Evolutionary conservation across 2,113 vertebrate species (phyloP), one percentile per base, ranked within the genome.

Genomic region (Limnothrissa miodon): DNA sequence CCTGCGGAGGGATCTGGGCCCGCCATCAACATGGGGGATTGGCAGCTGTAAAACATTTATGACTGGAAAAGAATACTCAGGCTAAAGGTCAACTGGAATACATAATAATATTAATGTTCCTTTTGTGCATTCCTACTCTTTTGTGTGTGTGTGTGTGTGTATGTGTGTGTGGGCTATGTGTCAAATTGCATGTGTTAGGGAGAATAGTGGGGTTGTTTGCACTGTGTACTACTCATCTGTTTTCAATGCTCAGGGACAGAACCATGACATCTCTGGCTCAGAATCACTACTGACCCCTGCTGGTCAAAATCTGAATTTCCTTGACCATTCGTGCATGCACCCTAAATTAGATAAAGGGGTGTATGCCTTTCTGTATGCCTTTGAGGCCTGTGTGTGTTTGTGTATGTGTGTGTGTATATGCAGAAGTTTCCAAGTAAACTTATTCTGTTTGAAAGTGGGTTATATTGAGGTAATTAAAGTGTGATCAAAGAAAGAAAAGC

Each of bases 61-160:
- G 66, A 39, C 33, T 39, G 66, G 66, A 74, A 74, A 74, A 74
- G 66, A 74, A 74, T 74, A 74, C 66, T 74, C 33, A 13, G 66
- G 33, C 66, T 74, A 36, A 74, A 74, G 66, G 66, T 74, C 66
- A 39, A 74, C 66, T 33, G 25, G 66, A 74, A 74, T 74, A 29
- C 66, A 74, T 74, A 74, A 74, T 74, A 39, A 74, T 33, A 74
- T 36, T 74, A 74, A 74, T 74, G 66, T 74, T 74, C 66, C 66
- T 74, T 48, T 36, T 74, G 66, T 74, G 66, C 66, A 74, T 74
- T 74, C 66, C 66, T 74, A 36, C 66, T 33, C n/a, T n/a, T n/a
- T 74, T 74, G 33, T 74, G 66, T 74, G 66, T 33, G n/a, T n/a
- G n/a, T n/a, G n/a, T n/a, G n/a, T n/a, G n/a, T n/a, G n/a, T n/a